These are phyloP conservation scores for Pinctada fucata DNA, from an alignment of 2,888 invertebrate species.

Conservation along the genomic window DNA sequence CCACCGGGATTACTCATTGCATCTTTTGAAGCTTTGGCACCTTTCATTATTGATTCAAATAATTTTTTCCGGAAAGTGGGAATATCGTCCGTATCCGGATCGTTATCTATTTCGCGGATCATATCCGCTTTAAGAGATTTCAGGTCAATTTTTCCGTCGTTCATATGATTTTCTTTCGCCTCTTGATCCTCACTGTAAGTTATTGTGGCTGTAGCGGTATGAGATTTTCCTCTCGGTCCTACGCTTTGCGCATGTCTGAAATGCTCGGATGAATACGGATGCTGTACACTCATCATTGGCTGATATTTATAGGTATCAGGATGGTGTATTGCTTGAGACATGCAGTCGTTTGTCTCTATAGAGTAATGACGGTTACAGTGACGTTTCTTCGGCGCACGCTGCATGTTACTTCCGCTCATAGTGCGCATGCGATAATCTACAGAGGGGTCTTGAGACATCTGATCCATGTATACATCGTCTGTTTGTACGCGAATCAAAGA, in stretches of 20 bases:
- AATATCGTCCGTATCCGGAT: slow-evolving; percentile 36
- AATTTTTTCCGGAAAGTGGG: slow-evolving; percentile 37
- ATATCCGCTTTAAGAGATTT: slow-evolving; percentile 36
- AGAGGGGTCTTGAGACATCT: not conserved
- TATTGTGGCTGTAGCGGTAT: slow-evolving; percentile 10
- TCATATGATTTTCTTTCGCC: not conserved
- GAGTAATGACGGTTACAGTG: slow-evolving; percentile 28
- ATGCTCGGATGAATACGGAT: not conserved
- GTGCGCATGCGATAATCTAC: slow-evolving; percentile 19
- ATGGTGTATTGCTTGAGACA: not conserved
- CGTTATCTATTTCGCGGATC: slow-evolving; percentile 31
- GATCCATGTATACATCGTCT: slow-evolving; percentile 22
- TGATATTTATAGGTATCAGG: not conserved
- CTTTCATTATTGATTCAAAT: slow-evolving; percentile 28
- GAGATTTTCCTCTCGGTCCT: not conserved
- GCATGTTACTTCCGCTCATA: slow-evolving; percentile 27
- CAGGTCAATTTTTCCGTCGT: not conserved
- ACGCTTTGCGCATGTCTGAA: not conserved
- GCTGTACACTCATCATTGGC: not conserved
- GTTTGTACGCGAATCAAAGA: not conserved
- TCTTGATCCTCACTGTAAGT: not conserved
- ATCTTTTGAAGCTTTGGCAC: slow-evolving; percentile 30
- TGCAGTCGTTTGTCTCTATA: not conserved
- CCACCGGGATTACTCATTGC: slow-evolving; percentile 27
- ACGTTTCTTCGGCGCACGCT: slow-evolving; percentile 39